Evolutionary conservation across 2,888 invertebrate genomes (phyloP).

Genomic region (Lottia gigantea): DNA sequence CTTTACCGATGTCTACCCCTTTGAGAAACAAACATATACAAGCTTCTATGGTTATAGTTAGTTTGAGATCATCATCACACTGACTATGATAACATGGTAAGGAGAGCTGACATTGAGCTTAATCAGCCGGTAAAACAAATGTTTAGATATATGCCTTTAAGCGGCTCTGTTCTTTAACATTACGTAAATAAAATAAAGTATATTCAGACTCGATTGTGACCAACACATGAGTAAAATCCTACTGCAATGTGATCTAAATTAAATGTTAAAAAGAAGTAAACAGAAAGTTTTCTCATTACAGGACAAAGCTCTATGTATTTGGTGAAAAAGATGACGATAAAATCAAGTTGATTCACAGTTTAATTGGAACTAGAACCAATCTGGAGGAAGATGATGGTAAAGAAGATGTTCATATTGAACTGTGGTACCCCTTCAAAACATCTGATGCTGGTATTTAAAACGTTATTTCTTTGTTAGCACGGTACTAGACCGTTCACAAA

Average conservation of each 20-base stretch:
- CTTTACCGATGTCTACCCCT: too few relatives aligned
- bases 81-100: neutral
- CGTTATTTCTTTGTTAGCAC: too few relatives aligned
- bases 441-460: neutral
- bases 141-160: too few relatives aligned
- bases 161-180: too few relatives aligned
- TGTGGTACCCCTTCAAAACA: slow-evolving; percentile 30
- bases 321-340: slow-evolving; percentile 28
- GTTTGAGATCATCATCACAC: neutral
- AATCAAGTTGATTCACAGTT: slow-evolving; percentile 24
- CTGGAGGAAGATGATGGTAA: slow-evolving; percentile 12
- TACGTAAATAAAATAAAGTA: too few relatives aligned
- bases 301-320: slow-evolving; percentile 27
- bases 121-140: too few relatives aligned
- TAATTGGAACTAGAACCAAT: slow-evolving; percentile 18
- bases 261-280: too few relatives aligned
- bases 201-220: neutral
- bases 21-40: too few relatives aligned
- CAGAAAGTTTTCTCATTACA: neutral
- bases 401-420: slow-evolving; percentile 24
- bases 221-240: neutral
- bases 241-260: too few relatives aligned
- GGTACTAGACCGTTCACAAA: too few relatives aligned
- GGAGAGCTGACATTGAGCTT: neutral
- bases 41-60: too few relatives aligned